Percentiles rank a stretch among this genome's conserved stretches.
Evolutionary conservation across 1,140 invertebrate species (phyloP).

Genomic region (Gonatopus flavifemur): DNA sequence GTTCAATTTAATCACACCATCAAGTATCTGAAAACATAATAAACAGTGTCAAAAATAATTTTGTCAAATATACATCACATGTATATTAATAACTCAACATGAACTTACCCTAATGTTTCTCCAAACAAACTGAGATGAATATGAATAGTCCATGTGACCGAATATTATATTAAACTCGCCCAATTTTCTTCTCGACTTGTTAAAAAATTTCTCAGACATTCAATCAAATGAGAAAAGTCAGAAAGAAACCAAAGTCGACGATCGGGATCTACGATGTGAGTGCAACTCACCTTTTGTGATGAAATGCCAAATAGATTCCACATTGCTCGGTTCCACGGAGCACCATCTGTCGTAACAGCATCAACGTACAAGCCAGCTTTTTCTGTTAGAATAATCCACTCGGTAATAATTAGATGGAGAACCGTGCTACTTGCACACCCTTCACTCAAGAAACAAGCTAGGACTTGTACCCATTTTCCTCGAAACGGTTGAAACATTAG

Average conservation of each 20-base stretch:
- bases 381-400: constrained; percentile 8
- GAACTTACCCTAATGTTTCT: too few relatives aligned
- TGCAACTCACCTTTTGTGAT: neutral
- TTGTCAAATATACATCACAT: too few relatives aligned
- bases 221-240: neutral
- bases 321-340: constrained; percentile 8
- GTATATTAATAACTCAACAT: too few relatives aligned
- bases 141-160: too few relatives aligned
- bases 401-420: constrained; percentile 3
- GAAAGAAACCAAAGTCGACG: neutral
- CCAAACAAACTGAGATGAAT: too few relatives aligned
- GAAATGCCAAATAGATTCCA: constrained; percentile 12
- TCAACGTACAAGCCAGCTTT: constrained; percentile 11
- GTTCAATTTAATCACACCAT: constrained; percentile 1
- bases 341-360: constrained; percentile 12
- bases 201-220: neutral
- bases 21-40: constrained; percentile 8
- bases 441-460: neutral
- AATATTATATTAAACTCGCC: too few relatives aligned
- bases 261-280: neutral
- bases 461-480: neutral
- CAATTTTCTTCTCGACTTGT: too few relatives aligned
- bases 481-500: neutral
- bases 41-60: too few relatives aligned
- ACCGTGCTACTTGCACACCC: neutral